A percentile compares a stretch with the other conserved stretches of the same genome.
Conservation (phyloP, 2,797 vertebrate genomes). For the Knipowitschia caucasica region DNA sequence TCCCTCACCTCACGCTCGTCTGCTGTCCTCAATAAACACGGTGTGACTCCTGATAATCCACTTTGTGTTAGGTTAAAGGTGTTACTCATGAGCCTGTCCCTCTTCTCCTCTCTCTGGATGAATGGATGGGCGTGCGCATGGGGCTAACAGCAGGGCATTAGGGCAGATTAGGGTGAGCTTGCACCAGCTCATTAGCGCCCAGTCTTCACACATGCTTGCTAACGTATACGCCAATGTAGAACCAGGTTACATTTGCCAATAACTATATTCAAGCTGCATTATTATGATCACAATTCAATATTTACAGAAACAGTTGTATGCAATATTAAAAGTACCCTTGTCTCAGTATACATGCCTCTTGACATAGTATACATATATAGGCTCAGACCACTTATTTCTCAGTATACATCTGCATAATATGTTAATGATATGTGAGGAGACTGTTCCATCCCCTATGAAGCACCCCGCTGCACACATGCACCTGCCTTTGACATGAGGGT, state of each 20-base stretch:
- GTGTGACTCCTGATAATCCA: constrained; percentile 60
- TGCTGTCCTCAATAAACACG: neutral
- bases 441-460: constrained; percentile 15
- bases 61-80: constrained; percentile 43
- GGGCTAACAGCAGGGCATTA: constrained; percentile 53
- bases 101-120: constrained; percentile 27
- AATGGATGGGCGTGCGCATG: constrained; percentile 30
- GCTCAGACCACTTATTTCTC: too few species aligned
- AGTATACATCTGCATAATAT: too few species aligned
- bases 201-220: constrained; percentile 23
- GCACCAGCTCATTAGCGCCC: constrained; percentile 22
- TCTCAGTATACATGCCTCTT: too few species aligned
- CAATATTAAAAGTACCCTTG: too few species aligned
- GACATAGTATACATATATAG: too few species aligned
- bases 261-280: too few species aligned
- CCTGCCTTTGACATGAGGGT: constrained; percentile 38
- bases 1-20: too few species aligned
- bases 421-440: too few species aligned
- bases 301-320: too few species aligned
- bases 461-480: constrained; percentile 21
- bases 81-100: constrained; percentile 53
- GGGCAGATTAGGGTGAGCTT: constrained; percentile 55
- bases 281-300: too few species aligned
- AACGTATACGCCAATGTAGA: too few species aligned
- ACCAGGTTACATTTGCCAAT: too few species aligned